Base-by-base conservation (phyloP, 1,140 invertebrate species). In the Cepaea nemoralis region DNA sequence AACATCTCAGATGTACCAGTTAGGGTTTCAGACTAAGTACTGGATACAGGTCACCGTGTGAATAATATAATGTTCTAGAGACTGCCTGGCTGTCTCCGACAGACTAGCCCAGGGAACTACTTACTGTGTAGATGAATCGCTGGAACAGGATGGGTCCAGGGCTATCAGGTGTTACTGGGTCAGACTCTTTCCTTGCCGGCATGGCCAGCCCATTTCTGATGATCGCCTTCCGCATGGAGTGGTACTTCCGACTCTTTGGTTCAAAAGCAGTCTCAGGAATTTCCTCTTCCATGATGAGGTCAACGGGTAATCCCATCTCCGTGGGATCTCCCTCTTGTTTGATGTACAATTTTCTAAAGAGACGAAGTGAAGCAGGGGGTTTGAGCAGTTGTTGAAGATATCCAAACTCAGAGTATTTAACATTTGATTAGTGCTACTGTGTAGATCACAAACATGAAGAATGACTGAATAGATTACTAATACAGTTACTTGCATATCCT, bases 261-360 rank as follows among this genome's bases (percentile, higher is more conserved):
- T 89, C 88, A 67, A 89, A 77, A 5, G 88, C 87, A n/a, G 86
- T 86, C 66, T 88, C 86, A 50, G 85, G 77, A 22, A 86, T 84
- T n/a, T 83, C 75, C 37, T 83, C 83, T 63, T 88, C 87, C 42
- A 88, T 66, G 35, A 88, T 78, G 16, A 89, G 45, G 73, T 89
- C 88, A 27, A 89, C 79, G 14, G 88, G 86, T 33, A 86, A 50
- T 33, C 84, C 82, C 1, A 45, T 35, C 1, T 73, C 79, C 39
- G 24, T 71, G 5, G 48, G 55, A 16, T 80, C 78, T 35, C 69
- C 78, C 40, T 71, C 69, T 73, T 50, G 67, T 42, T 80, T 80
- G n/a, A 80, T 73, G 39, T 71, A 80, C 1, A 80, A 63, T 24
- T 55, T 80, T 35, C 78, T 80, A 63, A 31, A 31, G 59, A 5